Conservation (phyloP, 2,888 invertebrate species). For the Lordiphosa fenestrarum region DNA sequence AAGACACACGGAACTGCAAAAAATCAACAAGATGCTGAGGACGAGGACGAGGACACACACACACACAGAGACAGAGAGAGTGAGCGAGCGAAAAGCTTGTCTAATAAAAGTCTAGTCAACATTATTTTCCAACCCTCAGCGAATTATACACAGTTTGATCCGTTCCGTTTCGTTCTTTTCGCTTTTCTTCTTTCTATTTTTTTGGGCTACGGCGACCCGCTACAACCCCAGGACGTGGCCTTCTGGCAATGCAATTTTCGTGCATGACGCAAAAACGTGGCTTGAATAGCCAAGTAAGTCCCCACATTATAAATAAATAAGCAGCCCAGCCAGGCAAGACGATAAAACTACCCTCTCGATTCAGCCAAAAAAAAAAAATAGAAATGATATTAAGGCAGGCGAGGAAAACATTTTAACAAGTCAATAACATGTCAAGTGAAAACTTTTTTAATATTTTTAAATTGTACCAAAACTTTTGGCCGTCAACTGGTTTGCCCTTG, state of each 20-base stretch:
- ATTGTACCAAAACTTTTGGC: slow-evolving; percentile 37
- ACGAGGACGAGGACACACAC: slow-evolving; percentile 9
- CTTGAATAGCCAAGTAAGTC: slow-evolving; percentile 68
- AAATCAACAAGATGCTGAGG: slow-evolving; percentile 18
- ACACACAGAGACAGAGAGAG: slow-evolving; percentile 11
- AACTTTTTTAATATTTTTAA: slow-evolving; percentile 75
- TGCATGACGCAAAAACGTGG: slow-evolving; percentile 74
- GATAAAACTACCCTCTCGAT: slow-evolving; percentile 61
- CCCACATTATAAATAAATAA: slow-evolving; percentile 73
- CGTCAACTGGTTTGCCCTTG: slow-evolving; percentile 47
- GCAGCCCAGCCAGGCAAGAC: slow-evolving; percentile 41
- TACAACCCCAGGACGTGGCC: slow-evolving; percentile 29
- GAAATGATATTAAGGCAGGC: slow-evolving; percentile 56
- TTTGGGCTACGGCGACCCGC: slow-evolving; percentile 7
- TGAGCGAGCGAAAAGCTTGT: slow-evolving; percentile 54
- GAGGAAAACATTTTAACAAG: slow-evolving; percentile 73
- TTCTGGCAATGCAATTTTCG: slow-evolving; percentile 71
- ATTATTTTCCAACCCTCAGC: slow-evolving; percentile 71
- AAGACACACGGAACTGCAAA: slow-evolving; percentile 26
- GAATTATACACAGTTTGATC: slow-evolving; percentile 74
- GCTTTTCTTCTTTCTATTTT: slow-evolving; percentile 6
- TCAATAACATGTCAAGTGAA: slow-evolving; percentile 75
- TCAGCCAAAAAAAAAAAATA: slow-evolving; percentile 25
- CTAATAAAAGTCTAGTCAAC: slow-evolving; percentile 77
- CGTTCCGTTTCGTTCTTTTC: slow-evolving; percentile 30